These are phyloP conservation scores for Pseudorhombus dupliciocellatus DNA, from an alignment of 2,113 vertebrate genomes.

Conservation along the genomic window DNA sequence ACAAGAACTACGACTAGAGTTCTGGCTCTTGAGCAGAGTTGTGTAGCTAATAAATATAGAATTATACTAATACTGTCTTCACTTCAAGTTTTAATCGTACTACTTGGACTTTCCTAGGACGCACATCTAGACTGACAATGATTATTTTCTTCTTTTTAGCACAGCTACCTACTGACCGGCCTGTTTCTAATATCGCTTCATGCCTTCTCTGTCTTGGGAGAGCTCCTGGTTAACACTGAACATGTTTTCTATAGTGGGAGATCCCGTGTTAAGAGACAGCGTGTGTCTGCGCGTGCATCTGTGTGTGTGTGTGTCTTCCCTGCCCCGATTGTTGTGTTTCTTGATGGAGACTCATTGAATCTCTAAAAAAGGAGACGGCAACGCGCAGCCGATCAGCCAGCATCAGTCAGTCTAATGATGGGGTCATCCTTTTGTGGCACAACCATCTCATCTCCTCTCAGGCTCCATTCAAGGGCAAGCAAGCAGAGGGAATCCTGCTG, in stretches of 20 bases:
- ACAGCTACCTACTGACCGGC: slow-evolving; percentile 10
- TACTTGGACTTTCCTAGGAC: slow-evolving; percentile 33
- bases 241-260: background rate
- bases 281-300: too few species aligned
- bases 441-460: slow-evolving; percentile 16
- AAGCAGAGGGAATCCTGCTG: slow-evolving; percentile 58
- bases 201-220: background rate
- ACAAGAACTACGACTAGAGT: slow-evolving; percentile 35
- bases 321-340: background rate
- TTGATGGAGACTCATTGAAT: background rate
- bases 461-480: slow-evolving; percentile 46
- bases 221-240: slow-evolving; percentile 1
- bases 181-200: slow-evolving; percentile 15
- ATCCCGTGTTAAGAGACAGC: background rate
- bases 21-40: slow-evolving; percentile 34
- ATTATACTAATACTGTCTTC: slow-evolving; percentile 39
- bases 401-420: background rate
- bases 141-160: slow-evolving; percentile 32
- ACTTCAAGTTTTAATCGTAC: slow-evolving; percentile 30
- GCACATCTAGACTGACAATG: slow-evolving; percentile 18
- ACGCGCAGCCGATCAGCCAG: too few species aligned
- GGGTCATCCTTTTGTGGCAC: slow-evolving; percentile 4
- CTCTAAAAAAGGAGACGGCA: background rate
- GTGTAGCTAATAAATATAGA: slow-evolving; percentile 29
- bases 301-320: background rate